phyloP scores from a whole-genome alignment of 2,888 invertebrate genomes.

The Cryptosula pallasiana region DNA sequence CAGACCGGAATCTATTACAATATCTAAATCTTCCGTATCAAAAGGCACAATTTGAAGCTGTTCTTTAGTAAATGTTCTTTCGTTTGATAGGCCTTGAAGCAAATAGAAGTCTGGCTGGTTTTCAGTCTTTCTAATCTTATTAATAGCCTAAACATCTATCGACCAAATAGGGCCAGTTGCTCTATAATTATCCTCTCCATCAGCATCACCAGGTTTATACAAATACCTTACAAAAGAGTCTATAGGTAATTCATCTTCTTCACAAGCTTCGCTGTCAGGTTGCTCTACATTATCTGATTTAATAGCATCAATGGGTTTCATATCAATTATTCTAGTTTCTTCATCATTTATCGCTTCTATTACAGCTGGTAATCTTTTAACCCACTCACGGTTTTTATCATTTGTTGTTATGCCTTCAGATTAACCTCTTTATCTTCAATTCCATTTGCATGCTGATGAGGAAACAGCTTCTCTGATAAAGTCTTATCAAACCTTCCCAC shows the following conservation, averaged over 20 bases:
- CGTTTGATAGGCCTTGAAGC: not conserved
- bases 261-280: slow-evolving; percentile 1
- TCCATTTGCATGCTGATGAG: not conserved
- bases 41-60: not conserved
- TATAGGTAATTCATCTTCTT: not conserved
- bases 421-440: too few species aligned
- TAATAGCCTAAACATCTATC: not conserved
- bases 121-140: not conserved
- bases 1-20: too few species aligned
- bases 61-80: not conserved
- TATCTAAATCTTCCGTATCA: not conserved
- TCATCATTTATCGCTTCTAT: not conserved
- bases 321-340: not conserved
- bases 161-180: not conserved
- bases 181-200: not conserved
- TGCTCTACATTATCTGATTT: not conserved
- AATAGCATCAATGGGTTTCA: not conserved
- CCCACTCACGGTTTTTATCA: not conserved
- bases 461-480: not conserved
- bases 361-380: not conserved
- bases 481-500: not conserved
- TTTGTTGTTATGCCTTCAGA: too few species aligned
- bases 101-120: not conserved
- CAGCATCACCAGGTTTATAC: not conserved
- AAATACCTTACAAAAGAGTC: not conserved